Evolutionary conservation across 1,140 invertebrate genomes (phyloP), one percentile per base, ranked within the genome.

Genomic region (Oscheius sp.): DNA sequence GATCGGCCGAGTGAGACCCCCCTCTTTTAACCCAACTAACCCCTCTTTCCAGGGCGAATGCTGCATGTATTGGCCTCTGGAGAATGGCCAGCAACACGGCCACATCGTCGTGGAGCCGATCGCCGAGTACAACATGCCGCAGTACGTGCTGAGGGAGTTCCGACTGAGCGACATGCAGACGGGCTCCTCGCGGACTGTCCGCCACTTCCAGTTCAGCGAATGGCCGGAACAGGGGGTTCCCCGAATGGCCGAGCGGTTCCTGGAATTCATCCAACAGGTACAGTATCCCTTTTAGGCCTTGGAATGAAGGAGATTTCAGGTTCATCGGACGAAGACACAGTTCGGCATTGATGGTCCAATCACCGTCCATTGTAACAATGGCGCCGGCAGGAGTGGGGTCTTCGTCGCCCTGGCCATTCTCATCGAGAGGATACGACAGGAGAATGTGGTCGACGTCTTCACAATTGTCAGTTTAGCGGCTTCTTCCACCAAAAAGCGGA

Each of bases 291-390:
- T 75, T 42, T n/a, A 10, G 10, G 10, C 38, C n/a, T 42, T 42
- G 10, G 10, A n/a, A 42, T 10, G 10, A 10, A 10, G n/a, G 10
- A 10, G 10, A 10, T 94, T 94, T 15, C 95, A 99, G 85, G 95
- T 99, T 36, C 96, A 99, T 87, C 97, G 99, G 88, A 99, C 97
- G 34, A 99, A 99, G 87, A 94, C 97, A 85, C 95, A 99, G 85
- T 99, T 99, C 87, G 97, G 97, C 26, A 94, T 97, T 84, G 95
- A 97, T 84, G 96, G 97, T 18, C 97, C 97, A 20, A 99, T 99
- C 75, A 95, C 94, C 38, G 96, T 99, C 18, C 97, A 99, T 86
- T 99, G 96, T 89, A 93, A 91, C 90, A 92, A 84, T 80, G 83
- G 82, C 28, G 79, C 83, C 4, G 82, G 96, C 2, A 89, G 95